Conservation (phyloP, 1,140 invertebrate species). For the Aethina tumida region DNA sequence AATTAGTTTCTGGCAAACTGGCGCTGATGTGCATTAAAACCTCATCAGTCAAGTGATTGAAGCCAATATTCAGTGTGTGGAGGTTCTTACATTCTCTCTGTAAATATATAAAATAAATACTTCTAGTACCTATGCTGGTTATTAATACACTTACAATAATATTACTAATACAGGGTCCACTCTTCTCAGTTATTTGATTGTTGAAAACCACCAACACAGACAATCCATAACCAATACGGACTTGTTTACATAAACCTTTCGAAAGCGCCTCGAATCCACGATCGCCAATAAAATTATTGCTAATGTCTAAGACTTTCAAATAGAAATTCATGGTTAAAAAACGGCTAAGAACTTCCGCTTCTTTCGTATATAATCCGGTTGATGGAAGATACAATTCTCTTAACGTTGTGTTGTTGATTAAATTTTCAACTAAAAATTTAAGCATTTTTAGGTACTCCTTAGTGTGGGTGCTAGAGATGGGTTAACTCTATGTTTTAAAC, state of each 20-base stretch:
- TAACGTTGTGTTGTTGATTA: conserved; percentile 26
- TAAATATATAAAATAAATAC: conserved; percentile 8
- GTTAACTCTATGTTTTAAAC: no score
- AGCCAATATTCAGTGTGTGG: conserved; percentile 31
- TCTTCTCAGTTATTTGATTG: conserved; percentile 32
- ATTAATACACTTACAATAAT: conserved; percentile 29
- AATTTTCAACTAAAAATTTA: conserved; percentile 24
- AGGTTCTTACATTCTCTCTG: conserved; percentile 27
- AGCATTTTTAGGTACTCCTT: no score
- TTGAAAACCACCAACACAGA: conserved; percentile 31
- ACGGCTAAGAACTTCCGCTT: conserved; percentile 27
- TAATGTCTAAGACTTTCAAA: conserved; percentile 30
- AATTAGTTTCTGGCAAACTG: conserved; percentile 18
- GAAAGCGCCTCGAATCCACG: conserved; percentile 28
- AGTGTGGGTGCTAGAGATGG: no score
- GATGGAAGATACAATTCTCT: conserved; percentile 29
- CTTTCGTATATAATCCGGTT: conserved; percentile 30
- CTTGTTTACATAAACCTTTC: conserved; percentile 28
- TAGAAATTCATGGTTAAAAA: conserved; percentile 27
- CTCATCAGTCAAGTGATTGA: conserved; percentile 30
- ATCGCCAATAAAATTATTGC: conserved; percentile 33
- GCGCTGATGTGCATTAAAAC: conserved; percentile 21
- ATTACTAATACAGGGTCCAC: conserved; percentile 23
- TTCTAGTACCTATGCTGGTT: neutral
- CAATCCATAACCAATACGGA: conserved; percentile 18